phyloP scores from a whole-genome alignment of 2,888 invertebrate genomes.

The Cerceris ruficornis region DNA sequence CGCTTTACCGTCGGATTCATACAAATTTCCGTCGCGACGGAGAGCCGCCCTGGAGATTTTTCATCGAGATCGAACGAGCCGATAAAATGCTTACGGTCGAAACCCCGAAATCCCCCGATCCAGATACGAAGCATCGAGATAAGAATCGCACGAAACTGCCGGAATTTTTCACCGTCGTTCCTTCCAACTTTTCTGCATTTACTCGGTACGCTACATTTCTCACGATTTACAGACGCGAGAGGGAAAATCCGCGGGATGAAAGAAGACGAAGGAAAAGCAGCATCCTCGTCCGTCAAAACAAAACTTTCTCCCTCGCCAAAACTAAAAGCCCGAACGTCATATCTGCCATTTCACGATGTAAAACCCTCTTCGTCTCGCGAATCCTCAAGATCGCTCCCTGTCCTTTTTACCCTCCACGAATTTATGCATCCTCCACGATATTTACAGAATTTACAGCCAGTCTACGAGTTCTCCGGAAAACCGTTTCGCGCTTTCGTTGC shows the following conservation, averaged over 20 bases:
- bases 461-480: background rate
- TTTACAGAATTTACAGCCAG: too few relatives aligned
- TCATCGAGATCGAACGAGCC: constrained; percentile 43
- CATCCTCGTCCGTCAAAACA: background rate
- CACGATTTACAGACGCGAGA: background rate
- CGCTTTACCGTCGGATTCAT: background rate
- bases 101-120: constrained; percentile 46
- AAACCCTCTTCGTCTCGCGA: constrained; percentile 20
- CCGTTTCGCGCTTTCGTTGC: background rate
- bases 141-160: constrained; percentile 37
- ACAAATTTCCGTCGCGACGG: constrained; percentile 25
- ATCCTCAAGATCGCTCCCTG: background rate
- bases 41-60: constrained; percentile 12
- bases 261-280: background rate
- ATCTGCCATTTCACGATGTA: constrained; percentile 8
- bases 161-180: constrained; percentile 44
- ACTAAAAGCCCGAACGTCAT: constrained; percentile 30
- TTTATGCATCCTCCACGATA: too few relatives aligned
- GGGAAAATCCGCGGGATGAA: background rate
- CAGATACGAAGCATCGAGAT: constrained; percentile 34
- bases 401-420: too few relatives aligned
- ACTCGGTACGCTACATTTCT: constrained; percentile 38
- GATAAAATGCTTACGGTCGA: constrained; percentile 26
- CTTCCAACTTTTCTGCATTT: constrained; percentile 32
- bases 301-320: constrained; percentile 1